Base-by-base conservation (phyloP, 2,797 vertebrate species). In the Cephalopachus bancanus region DNA sequence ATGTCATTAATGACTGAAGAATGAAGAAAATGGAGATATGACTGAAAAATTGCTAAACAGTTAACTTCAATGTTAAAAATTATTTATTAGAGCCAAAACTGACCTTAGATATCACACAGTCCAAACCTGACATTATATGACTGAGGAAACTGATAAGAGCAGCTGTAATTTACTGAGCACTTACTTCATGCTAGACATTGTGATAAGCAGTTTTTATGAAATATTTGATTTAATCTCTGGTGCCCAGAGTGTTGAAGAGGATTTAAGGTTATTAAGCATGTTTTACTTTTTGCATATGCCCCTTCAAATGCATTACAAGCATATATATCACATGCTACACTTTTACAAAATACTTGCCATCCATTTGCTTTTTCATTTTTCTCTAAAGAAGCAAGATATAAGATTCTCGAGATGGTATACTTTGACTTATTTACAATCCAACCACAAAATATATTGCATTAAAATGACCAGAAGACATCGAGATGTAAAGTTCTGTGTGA, bases 401-500 rank as follows among this genome's bases (percentile, higher is more conserved):
- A 8, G 93, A 57, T 60, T 65, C 22, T 94, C 92, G 57, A 93
- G 91, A 55, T 75, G 4, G 30, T 64, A 30, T n/a, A 44, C 26
- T 7, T 83, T 92, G 24, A 79, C 59, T 88, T 78, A 83, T 33
- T 53, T 22, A 69, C 44, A 93, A 17, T 65, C n/a, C 3, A 78
- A 92, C 7, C 53, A 51, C 51, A 81, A 78, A 88, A 55, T 20
- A 87, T 60, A 60, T 6, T 78, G 37, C 69, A 44, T 89, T 94
- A 65, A 95, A 95, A 84, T 83, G 30, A 49, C 7, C 22, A 60
- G 65, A 90, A 64, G 89, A 86, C 22, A 96, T 24, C 4, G 20
- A 88, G 74, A 44, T 89, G 3, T 24, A 65, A 92, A 90, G 62
- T 81, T 92, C 76, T n/a, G 49, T 26, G 37, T 10, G 20, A 74